A percentile compares a stretch with the other conserved stretches of the same genome.
phyloP scores from a whole-genome alignment of 2,113 vertebrate genomes.

The Athene noctua region DNA sequence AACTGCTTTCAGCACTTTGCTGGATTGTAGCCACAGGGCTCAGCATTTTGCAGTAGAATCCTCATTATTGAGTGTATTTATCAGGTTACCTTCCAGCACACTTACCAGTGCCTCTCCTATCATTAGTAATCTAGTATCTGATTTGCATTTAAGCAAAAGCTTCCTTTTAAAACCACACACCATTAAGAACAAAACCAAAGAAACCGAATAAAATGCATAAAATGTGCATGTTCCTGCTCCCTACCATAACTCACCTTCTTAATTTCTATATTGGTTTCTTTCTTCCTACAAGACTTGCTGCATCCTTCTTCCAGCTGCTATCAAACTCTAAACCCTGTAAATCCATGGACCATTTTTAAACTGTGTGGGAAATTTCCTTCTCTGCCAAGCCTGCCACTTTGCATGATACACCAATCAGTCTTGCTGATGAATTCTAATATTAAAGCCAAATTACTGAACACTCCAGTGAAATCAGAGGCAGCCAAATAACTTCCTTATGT shows the following conservation, averaged over 20 bases:
- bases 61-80: not conserved
- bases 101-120: not conserved
- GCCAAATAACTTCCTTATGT: not conserved
- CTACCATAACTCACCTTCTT: not conserved
- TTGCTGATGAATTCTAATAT: slow-evolving; percentile 46
- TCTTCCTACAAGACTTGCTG: not conserved
- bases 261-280: not conserved
- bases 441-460: slow-evolving; percentile 53
- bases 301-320: not conserved
- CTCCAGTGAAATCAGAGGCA: not conserved
- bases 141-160: slow-evolving; percentile 46
- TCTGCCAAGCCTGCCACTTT: slow-evolving; percentile 23
- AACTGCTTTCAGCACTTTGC: not conserved
- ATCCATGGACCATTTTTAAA: slow-evolving; percentile 13
- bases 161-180: not conserved
- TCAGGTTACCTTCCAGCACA: not conserved
- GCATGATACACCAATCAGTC: slow-evolving; percentile 15
- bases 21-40: not conserved
- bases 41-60: not conserved
- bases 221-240: not conserved
- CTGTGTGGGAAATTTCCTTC: slow-evolving; percentile 12
- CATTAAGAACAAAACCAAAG: not conserved
- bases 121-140: not conserved
- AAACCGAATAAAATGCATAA: not conserved
- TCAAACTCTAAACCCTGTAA: not conserved